Evolutionary conservation across 2,113 vertebrate genomes (phyloP), one percentile per base, ranked within the genome.

Genomic region (Phylloscopus trochilus): DNA sequence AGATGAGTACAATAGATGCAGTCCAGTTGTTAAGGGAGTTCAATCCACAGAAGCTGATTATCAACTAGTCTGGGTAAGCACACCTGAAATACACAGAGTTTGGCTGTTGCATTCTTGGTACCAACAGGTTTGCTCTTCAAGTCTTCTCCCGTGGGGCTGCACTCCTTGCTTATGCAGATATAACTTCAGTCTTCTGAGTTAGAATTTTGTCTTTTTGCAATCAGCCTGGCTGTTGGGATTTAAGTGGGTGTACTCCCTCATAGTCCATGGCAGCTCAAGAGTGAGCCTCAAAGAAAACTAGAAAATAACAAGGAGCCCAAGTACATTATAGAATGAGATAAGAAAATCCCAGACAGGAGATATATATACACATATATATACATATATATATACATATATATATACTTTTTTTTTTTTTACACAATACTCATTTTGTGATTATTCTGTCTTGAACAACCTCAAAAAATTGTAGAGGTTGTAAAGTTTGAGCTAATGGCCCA

Each of bases 51-150:
- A 43, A 77, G 15, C 7, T 80, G 68, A 2, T 47, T 62, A 26
- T 20, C 39, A n/a, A 2, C 19, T 6, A 20, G 35, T 41, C 43
- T 72, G 39, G 41, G 23, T 15, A 67, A 85, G 43, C 2, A 7
- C 46, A 30, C 6, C 28, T 68, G 69, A 53, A 74, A n/a, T 0
- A 2, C 5, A 3, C 0, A 0, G 7, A 20, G 16, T 12, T 27
- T n/a, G 64, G 11, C 1, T 41, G 20, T 15, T 31, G 52, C 0
- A 2, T 55, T 44, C 44, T 46, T 5, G 4, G 14, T 39, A 58
- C 21, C 15, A 22, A 2, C 23, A 28, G 8, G 13, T 58, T 74
- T 72, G 30, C 13, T 26, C 22, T 18, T 6, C 23, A 39, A 22
- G 49, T 23, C 33, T 52, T 64, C 15, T 56, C 23, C 52, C 0